Evolutionary conservation across 1,140 invertebrate genomes (phyloP).

Genomic region (Chironomus striatipennis): DNA sequence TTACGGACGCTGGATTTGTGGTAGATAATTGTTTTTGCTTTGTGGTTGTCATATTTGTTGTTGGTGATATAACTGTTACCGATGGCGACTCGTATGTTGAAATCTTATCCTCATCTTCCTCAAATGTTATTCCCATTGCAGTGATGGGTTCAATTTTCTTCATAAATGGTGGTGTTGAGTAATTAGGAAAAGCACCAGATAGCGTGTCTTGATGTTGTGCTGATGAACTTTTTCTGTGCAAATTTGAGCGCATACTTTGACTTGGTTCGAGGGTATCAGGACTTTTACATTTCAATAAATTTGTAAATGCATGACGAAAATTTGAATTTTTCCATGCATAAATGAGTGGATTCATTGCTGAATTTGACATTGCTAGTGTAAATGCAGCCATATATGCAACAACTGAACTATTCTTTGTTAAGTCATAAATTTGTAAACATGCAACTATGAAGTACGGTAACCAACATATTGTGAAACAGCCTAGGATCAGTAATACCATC

Average conservation of each 20-base stretch:
- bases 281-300: constrained; percentile 51
- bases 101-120: constrained; percentile 7
- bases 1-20: not conserved
- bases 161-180: constrained; percentile 7
- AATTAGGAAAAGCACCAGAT: constrained; percentile 15
- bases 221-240: constrained; percentile 25
- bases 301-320: constrained; percentile 57
- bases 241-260: constrained; percentile 28
- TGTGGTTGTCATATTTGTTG: not conserved
- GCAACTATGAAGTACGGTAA: constrained; percentile 61
- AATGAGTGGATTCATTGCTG: constrained; percentile 66
- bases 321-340: constrained; percentile 73
- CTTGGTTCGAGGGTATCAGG: constrained; percentile 40
- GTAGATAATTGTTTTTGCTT: not conserved
- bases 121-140: constrained; percentile 14
- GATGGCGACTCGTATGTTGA: not conserved
- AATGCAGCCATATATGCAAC: constrained; percentile 57
- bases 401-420: constrained; percentile 41
- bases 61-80: not conserved
- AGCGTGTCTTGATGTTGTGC: constrained; percentile 17
- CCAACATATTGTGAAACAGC: constrained; percentile 67
- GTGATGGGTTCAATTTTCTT: constrained; percentile 3
- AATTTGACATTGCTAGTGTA: constrained; percentile 63
- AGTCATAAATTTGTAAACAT: constrained; percentile 48
- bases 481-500: constrained; percentile 62